Percentiles rank a stretch among this genome's conserved stretches.
Conservation (phyloP, 2,888 invertebrate species). For the Synergus itoensis region DNA sequence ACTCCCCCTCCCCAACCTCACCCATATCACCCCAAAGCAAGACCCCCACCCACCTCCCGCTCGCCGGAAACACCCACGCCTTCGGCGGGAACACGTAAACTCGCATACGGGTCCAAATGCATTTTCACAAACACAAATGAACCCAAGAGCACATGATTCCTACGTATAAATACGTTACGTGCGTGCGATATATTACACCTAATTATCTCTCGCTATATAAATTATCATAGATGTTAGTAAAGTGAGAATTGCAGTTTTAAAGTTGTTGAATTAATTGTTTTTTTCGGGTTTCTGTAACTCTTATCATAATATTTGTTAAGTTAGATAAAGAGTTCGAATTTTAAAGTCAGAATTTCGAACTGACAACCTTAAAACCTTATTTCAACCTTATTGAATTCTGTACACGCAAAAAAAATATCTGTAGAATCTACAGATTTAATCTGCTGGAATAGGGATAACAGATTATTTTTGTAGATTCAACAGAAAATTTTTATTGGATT, state of each 20-base stretch:
- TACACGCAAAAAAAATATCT: no score
- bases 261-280: neutral
- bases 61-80: slow-evolving; percentile 54
- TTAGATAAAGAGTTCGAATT: no score
- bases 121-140: slow-evolving; percentile 45
- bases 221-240: neutral
- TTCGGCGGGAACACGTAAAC: slow-evolving; percentile 45
- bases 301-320: no score
- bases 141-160: slow-evolving; percentile 18
- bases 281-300: neutral
- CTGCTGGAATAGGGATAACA: no score
- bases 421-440: no score
- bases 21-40: slow-evolving; percentile 8
- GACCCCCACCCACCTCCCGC: slow-evolving; percentile 25
- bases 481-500: no score
- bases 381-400: no score
- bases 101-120: slow-evolving; percentile 39
- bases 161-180: neutral
- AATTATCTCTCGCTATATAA: neutral
- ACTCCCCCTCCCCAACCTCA: slow-evolving; percentile 42
- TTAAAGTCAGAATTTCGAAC: no score
- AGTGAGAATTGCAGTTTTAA: neutral
- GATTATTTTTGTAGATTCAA: no score
- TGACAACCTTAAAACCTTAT: no score
- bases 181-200: neutral